phyloP scores from a whole-genome alignment of 2,113 vertebrate species.

The Pedetes capensis region DNA sequence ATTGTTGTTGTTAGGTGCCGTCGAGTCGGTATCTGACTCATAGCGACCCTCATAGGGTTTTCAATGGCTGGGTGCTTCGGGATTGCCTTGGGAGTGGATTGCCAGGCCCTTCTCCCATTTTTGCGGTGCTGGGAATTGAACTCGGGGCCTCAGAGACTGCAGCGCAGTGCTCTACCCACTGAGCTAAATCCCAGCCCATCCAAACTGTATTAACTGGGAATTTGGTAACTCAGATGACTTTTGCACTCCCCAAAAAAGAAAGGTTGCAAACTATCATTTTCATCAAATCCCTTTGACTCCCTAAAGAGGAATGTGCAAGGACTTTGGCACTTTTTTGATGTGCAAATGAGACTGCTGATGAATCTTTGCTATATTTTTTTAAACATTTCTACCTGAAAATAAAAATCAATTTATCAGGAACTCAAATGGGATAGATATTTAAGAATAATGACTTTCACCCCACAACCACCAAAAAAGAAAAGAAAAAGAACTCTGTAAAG shows the following conservation, averaged over 20 bases:
- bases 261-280: neutral
- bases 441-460: neutral
- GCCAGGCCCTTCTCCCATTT: too few species aligned
- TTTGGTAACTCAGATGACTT: neutral
- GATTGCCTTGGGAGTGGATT: too few species aligned
- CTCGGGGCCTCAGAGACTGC: too few species aligned
- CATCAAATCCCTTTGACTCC: neutral
- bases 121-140: too few species aligned
- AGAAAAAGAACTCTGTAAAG: too few species aligned
- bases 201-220: neutral
- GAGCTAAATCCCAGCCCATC: too few species aligned
- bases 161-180: too few species aligned
- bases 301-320: neutral
- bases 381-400: neutral
- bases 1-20: too few species aligned
- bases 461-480: neutral
- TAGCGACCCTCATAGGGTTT: too few species aligned
- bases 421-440: neutral
- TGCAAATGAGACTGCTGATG: neutral
- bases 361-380: neutral
- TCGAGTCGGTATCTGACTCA: too few species aligned
- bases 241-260: neutral
- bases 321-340: neutral
- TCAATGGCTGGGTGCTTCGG: too few species aligned
- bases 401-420: neutral